Evolutionary conservation across 2,113 vertebrate genomes (phyloP).

Genomic region (Callithrix jacchus): DNA sequence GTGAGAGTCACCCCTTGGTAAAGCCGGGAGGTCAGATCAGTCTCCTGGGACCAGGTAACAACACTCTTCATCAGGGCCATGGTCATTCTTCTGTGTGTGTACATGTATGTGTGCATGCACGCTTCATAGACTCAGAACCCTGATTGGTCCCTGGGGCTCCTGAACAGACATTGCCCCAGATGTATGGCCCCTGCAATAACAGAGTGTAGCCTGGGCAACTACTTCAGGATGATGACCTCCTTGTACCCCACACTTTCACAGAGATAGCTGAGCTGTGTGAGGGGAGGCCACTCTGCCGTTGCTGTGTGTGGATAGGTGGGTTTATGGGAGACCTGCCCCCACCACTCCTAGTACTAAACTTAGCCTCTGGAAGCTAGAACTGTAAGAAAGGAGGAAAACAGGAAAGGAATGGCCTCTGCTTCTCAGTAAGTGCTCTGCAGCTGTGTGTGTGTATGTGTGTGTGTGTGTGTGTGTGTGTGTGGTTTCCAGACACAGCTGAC

Average conservation of each 20-base stretch:
- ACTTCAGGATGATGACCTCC: not conserved
- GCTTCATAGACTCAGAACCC: not conserved
- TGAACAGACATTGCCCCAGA: not conserved
- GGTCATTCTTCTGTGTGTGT: not conserved
- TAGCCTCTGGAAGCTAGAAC: not conserved
- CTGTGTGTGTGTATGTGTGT: not conserved
- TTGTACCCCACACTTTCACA: not conserved
- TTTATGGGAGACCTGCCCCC: not conserved
- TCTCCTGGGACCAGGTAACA: not conserved
- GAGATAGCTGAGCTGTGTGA: not conserved
- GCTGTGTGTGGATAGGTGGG: not conserved
- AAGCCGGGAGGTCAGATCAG: not conserved
- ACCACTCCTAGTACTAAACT: not conserved
- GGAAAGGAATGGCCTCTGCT: not conserved
- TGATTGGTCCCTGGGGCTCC: not conserved
- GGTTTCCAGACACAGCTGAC: slow-evolving; percentile 55
- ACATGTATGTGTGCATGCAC: rapidly evolving
- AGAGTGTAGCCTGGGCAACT: not conserved
- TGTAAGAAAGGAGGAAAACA: not conserved
- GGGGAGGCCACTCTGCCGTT: not conserved
- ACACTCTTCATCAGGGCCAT: not conserved
- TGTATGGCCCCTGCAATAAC: not conserved
- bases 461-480: not conserved
- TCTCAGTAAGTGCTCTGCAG: not conserved
- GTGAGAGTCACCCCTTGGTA: not conserved